A percentile compares a stretch with the other conserved stretches of the same genome.
phyloP scores from a whole-genome alignment of 2,113 vertebrate genomes.

The Cyanistes caeruleus region DNA sequence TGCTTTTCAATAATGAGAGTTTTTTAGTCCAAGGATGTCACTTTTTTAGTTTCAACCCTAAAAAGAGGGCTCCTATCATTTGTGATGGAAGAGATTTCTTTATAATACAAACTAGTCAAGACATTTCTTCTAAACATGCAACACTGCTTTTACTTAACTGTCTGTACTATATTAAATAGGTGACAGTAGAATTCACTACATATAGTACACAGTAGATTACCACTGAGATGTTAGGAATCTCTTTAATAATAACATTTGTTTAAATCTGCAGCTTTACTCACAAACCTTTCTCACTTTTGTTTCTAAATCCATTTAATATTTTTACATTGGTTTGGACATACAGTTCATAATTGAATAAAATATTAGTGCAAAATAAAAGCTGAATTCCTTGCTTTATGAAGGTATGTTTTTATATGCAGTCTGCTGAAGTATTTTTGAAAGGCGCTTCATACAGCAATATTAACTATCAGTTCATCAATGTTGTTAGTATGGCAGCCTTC shows the following conservation, averaged over 20 bases:
- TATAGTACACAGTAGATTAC: background rate
- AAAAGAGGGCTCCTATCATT: background rate
- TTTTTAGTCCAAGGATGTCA: background rate
- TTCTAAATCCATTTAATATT: background rate
- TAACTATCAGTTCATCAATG: background rate
- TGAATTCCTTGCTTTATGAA: background rate
- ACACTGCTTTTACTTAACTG: background rate
- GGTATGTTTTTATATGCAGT: background rate
- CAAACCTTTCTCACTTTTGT: background rate
- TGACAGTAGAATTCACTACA: background rate
- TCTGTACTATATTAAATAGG: background rate
- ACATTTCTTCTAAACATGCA: background rate
- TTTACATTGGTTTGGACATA: background rate
- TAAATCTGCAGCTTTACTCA: background rate
- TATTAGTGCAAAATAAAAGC: background rate
- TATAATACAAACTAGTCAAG: background rate
- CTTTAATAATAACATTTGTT: background rate
- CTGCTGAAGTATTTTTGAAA: background rate
- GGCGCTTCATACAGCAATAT: background rate
- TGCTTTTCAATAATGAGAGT: background rate
- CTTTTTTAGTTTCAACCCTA: background rate
- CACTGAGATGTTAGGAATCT: background rate
- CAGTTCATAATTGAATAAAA: background rate
- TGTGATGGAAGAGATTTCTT: background rate
- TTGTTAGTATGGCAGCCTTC: background rate